These are phyloP conservation scores for Stomatorhinus ivindoensis DNA, from an alignment of 2,113 vertebrate species.

Conservation along the genomic window DNA sequence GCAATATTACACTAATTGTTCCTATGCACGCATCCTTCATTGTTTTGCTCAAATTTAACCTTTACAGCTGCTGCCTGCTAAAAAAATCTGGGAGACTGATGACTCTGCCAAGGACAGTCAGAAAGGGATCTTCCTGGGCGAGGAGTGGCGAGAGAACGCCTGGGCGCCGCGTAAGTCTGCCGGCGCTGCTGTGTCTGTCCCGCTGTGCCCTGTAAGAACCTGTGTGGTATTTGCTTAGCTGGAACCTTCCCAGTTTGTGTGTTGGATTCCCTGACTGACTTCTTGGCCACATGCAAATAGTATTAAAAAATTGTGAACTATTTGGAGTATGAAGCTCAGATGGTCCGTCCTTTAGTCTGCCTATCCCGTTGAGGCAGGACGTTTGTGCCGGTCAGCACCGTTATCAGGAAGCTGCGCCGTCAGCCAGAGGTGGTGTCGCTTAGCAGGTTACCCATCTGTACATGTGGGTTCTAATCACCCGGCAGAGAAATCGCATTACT, in stretches of 20 bases:
- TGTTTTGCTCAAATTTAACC: slow-evolving; percentile 4
- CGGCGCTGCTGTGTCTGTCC: not conserved
- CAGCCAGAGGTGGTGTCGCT: not conserved
- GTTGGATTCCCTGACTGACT: not conserved
- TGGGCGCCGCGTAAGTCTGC: slow-evolving; percentile 88
- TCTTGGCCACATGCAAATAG: not conserved
- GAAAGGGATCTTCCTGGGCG: slow-evolving; percentile 94
- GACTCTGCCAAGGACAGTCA: slow-evolving; percentile 95
- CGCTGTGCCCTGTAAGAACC: not conserved
- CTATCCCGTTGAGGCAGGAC: not conserved
- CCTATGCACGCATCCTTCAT: not conserved
- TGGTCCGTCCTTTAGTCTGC: not conserved
- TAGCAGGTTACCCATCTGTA: not conserved
- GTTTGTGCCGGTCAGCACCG: not conserved
- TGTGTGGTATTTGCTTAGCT: not conserved
- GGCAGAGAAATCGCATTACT: not conserved
- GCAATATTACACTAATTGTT: not conserved
- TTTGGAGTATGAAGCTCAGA: not conserved
- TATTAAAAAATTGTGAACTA: not conserved
- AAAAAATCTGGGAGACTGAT: slow-evolving; percentile 98
- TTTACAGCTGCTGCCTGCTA: slow-evolving; percentile 85
- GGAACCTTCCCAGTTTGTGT: not conserved
- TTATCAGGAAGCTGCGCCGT: not conserved
- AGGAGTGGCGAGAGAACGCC: slow-evolving; percentile 93
- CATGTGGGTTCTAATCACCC: not conserved